phyloP scores from a whole-genome alignment of 1,140 invertebrate species.

The Aphelenchoides avenae region DNA sequence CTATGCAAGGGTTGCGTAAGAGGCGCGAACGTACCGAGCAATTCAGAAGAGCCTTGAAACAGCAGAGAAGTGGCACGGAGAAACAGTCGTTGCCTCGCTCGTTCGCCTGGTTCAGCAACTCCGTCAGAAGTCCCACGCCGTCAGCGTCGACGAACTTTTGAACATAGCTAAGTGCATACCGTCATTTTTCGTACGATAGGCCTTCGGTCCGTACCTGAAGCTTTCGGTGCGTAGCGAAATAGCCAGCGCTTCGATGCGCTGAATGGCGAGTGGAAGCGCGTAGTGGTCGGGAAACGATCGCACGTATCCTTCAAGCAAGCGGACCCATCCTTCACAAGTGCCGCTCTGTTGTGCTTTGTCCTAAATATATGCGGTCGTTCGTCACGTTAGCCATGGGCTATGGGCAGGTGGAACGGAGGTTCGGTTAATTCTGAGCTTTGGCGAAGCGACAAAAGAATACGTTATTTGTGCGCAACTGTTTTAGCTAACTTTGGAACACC shows the following conservation, averaged over 20 bases:
- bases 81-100: conserved; percentile 23
- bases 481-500: no score
- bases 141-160: conserved; percentile 37
- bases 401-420: no score
- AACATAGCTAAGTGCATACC: conserved; percentile 27
- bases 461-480: no score
- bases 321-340: no score
- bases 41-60: conserved; percentile 44
- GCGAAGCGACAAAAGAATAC: no score
- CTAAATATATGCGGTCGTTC: no score
- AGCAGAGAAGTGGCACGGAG: conserved; percentile 39
- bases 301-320: conserved; percentile 17
- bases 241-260: conserved; percentile 42
- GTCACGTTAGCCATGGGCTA: no score
- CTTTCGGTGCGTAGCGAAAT: conserved; percentile 46
- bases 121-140: conserved; percentile 32
- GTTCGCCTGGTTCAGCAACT: conserved; percentile 24
- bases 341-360: no score
- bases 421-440: no score
- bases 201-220: conserved; percentile 24
- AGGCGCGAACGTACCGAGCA: conserved; percentile 43
- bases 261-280: conserved; percentile 31
- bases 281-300: conserved; percentile 42
- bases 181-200: background rate
- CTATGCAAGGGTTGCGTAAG: no score